Evolutionary conservation across 1,140 invertebrate species (phyloP).

Genomic region (Brevipalpus yothersi): DNA sequence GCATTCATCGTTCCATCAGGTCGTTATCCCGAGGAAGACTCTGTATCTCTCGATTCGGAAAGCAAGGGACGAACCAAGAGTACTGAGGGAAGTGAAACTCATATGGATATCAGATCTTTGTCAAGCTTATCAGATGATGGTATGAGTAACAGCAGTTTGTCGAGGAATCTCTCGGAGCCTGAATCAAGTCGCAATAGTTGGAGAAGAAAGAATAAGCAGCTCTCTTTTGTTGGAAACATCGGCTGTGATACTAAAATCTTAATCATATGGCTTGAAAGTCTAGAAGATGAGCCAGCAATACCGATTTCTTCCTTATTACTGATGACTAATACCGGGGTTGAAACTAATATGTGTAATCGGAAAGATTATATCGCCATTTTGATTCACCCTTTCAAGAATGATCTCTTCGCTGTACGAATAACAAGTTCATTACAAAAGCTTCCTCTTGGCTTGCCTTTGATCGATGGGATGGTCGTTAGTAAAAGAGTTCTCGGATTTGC

Average conservation of each 20-base stretch:
- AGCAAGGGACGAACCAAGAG: neutral
- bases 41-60: slow-evolving; percentile 1
- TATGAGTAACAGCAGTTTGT: neutral
- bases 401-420: slow-evolving; percentile 55
- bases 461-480: slow-evolving; percentile 78
- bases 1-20: slow-evolving; percentile 71
- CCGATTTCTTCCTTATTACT: slow-evolving; percentile 52
- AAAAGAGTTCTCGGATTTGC: slow-evolving; percentile 51
- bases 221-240: slow-evolving; percentile 4
- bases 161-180: neutral
- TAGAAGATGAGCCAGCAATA: slow-evolving; percentile 66
- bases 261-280: slow-evolving; percentile 80
- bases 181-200: neutral
- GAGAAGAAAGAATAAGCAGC: slow-evolving; percentile 1
- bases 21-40: slow-evolving; percentile 1
- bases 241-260: slow-evolving; percentile 42
- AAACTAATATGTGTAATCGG: slow-evolving; percentile 23
- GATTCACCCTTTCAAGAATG: slow-evolving; percentile 46
- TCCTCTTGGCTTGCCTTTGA: slow-evolving; percentile 52
- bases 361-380: slow-evolving; percentile 47
- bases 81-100: neutral
- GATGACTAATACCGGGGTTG: slow-evolving; percentile 50
- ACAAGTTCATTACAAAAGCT: slow-evolving; percentile 38
- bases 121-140: slow-evolving; percentile 3
- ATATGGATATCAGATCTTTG: neutral